phyloP scores from a whole-genome alignment of 2,888 invertebrate species.

The Glyphotaelius pellucidus region DNA sequence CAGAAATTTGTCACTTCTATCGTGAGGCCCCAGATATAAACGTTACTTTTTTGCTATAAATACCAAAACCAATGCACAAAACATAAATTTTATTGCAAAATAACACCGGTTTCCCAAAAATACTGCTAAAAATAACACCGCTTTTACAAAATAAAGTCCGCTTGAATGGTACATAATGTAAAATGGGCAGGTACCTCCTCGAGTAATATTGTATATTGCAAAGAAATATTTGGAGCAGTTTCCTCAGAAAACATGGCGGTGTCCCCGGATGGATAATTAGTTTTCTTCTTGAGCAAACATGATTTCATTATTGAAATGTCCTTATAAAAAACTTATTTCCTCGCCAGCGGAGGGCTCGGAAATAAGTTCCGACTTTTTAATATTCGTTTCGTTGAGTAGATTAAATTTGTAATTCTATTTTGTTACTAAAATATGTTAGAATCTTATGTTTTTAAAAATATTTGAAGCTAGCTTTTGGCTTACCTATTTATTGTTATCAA shows the following conservation, averaged over 20 bases:
- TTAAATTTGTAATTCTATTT: not conserved
- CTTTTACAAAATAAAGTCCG: not conserved
- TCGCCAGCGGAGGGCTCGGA: conserved; percentile 2
- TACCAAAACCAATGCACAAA: no score
- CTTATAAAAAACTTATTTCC: not conserved
- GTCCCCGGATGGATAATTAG: not conserved
- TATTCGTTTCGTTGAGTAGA: not conserved
- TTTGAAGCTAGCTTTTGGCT: no score
- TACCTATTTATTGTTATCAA: no score
- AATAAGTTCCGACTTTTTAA: not conserved
- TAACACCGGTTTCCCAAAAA: no score
- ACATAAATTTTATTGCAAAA: no score
- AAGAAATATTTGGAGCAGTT: not conserved
- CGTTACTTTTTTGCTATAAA: no score
- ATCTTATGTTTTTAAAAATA: no score
- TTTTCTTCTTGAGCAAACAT: not conserved
- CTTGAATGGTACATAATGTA: not conserved
- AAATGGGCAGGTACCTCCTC: not conserved
- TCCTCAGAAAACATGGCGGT: not conserved
- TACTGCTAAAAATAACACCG: no score
- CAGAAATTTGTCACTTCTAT: no score
- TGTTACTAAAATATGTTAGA: not conserved
- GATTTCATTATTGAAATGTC: conserved; percentile 2
- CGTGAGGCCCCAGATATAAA: no score
- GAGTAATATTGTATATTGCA: not conserved